Base-by-base conservation (phyloP, 2,888 invertebrate genomes). In the Tromatobia lineatoria region DNA sequence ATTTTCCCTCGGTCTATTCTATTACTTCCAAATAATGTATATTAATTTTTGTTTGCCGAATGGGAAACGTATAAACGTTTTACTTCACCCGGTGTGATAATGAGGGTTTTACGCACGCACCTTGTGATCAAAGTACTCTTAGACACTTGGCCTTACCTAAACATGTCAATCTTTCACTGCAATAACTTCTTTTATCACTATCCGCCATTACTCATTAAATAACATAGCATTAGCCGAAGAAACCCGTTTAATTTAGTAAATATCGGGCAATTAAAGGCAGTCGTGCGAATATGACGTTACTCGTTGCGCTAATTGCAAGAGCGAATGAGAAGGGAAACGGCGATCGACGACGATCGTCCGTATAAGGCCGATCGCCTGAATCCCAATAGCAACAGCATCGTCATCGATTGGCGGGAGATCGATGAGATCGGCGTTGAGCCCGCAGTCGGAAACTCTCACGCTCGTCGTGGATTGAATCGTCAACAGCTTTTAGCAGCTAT, bases 391-490 rank as follows among this genome's bases (percentile, higher is more conserved):
- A 13, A n/a, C 8, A 20, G 64, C 45, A n/a, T 34, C 64, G 23
- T 20, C 38, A 59, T 52, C n/a, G 64, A 64, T 64, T 64, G 15
- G n/a, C 20, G 18, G 61, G 61, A 78, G 78, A 78, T 78, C 78
- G 78, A 70, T 78, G 78, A 78, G 78, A 78, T 78, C 73, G 29
- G 29, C 47, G 29, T 20, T 38, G 64, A 64, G 64, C 64, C 64
- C 64, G 54, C 38, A 47, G 54, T 54, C 71, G 29, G 71, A 79
- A 79, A 73, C 71, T 79, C 79, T 71, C 79, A 79, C 79, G 79
- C 64, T 79, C 79, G 52, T 79, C 54, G 79, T 57, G 66, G 79
- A 79, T 79, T 79, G 79, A 79, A 71, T 71, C 79, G 79, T 79
- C 79, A 79, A 79, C 70, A 38, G 67, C 67, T 77, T 45, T 77